Evolutionary conservation across 92 coral and sea anemone genomes (phyloP), one percentile per base, ranked within the genome.

Genomic region (Epizoanthus ramosus): DNA sequence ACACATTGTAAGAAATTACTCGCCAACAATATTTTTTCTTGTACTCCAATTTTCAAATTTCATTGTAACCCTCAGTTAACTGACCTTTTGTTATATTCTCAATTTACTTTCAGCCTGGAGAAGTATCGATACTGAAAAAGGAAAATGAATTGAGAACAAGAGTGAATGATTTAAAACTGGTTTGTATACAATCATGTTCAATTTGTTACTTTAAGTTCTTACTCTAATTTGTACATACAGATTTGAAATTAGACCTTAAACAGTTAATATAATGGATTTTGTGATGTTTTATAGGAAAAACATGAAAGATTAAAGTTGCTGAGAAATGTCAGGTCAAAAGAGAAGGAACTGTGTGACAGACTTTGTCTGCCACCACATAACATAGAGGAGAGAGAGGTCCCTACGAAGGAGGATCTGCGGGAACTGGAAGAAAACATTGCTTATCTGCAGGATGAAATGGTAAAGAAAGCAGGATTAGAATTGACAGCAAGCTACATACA

Each of bases 121-220:
- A 81, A 35, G 75, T 90, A 56, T 87, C 88, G 12, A 88, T 96
- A 52, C 87, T 96, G 28, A 94, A 86, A 90, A 90, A 90, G 28
- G 99, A 96, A 76, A 94, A 94, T 71, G 97, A 87, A 37, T 90
- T 96, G 15, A 88, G 99, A 60, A 92, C 93, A 60, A 94, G 85
- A 83, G 94, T 96, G 54, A 92, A 96, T 79, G 85, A 85, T 17
- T 77, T 92, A 37, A 90, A 91, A 88, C 54, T 90, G 97, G 99
- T 96, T 73, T 83, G 94, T 72, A 53, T 3, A 9, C 23, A n/a
- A n/a, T n/a, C n/a, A 23, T 15, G 5, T 15, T n/a, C n/a, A 33
- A 3, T 69, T 6, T 69, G 13, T 33, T 16, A 5, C 19, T 64
- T 61, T 14, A 63, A 6, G 14, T 3, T 63, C 22, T 63, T 63